phyloP scores from a whole-genome alignment of 1,140 invertebrate species.

The Conus ventricosus region DNA sequence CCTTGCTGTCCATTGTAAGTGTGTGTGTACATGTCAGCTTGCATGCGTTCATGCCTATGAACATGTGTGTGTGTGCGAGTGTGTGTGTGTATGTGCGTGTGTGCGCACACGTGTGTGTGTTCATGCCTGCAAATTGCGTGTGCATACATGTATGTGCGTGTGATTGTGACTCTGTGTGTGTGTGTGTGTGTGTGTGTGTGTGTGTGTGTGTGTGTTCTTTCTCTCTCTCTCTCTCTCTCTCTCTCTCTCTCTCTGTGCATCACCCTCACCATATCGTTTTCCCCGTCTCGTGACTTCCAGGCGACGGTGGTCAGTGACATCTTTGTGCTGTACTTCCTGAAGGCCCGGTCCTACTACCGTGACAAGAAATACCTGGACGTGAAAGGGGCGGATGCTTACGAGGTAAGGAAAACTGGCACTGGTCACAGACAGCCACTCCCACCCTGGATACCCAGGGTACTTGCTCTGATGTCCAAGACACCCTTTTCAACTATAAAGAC shows the following conservation, averaged over 20 bases:
- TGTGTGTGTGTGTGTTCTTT: no score
- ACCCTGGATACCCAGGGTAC: no score
- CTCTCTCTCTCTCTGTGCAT: no score
- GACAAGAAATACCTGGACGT: conserved; percentile 70
- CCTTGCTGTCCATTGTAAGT: conserved; percentile 76
- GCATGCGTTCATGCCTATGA: background rate
- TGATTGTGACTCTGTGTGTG: no score
- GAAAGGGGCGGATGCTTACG: conserved; percentile 62
- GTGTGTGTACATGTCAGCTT: background rate
- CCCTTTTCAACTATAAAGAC: no score
- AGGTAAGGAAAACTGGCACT: conserved; percentile 38
- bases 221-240: no score
- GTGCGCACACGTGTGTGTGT: no score
- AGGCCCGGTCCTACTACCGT: conserved; percentile 72
- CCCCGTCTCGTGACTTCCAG: conserved; percentile 24
- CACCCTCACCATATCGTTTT: no score
- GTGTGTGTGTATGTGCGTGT: background rate
- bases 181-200: no score
- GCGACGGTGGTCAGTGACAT: conserved; percentile 77
- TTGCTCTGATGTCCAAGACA: no score
- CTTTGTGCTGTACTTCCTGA: conserved; percentile 75
- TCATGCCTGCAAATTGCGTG: background rate
- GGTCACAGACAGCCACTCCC: no score
- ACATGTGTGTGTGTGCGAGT: background rate
- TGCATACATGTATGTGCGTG: no score